These are phyloP conservation scores for Strix aluco DNA, from an alignment of 2,113 vertebrate species.

Conservation along the genomic window DNA sequence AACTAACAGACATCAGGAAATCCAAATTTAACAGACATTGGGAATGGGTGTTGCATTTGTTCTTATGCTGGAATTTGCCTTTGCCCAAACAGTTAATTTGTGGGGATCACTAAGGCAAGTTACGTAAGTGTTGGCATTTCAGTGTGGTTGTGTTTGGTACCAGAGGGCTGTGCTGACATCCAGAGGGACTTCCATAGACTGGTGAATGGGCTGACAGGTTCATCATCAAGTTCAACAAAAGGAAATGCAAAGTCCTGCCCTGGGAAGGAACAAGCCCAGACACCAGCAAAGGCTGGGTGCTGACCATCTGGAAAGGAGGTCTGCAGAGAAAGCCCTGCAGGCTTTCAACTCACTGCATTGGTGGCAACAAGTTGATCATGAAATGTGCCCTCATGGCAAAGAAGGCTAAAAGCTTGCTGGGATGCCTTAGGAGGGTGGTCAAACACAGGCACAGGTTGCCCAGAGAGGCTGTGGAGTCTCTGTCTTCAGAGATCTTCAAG, in stretches of 20 bases:
- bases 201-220: not conserved
- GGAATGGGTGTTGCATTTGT: not conserved
- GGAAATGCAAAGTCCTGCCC: not conserved
- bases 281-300: not conserved
- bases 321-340: not conserved
- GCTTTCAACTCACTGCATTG: not conserved
- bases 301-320: not conserved
- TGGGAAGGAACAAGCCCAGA: not conserved
- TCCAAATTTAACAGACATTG: not conserved
- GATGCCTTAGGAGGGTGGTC: not conserved
- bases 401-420: not conserved
- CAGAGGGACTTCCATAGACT: not conserved
- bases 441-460: too few species aligned
- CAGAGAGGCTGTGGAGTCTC: not conserved
- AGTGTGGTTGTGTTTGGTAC: not conserved
- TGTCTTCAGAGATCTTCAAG: not conserved
- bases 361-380: not conserved
- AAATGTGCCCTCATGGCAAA: not conserved
- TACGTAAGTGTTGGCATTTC: not conserved
- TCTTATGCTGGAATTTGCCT: not conserved
- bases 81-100: not conserved
- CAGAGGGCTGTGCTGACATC: not conserved
- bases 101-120: not conserved
- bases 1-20: not conserved
- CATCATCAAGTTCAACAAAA: not conserved